Evolutionary conservation across 2,888 invertebrate genomes (phyloP).

Genomic region (Scaptomyza caliginosa): DNA sequence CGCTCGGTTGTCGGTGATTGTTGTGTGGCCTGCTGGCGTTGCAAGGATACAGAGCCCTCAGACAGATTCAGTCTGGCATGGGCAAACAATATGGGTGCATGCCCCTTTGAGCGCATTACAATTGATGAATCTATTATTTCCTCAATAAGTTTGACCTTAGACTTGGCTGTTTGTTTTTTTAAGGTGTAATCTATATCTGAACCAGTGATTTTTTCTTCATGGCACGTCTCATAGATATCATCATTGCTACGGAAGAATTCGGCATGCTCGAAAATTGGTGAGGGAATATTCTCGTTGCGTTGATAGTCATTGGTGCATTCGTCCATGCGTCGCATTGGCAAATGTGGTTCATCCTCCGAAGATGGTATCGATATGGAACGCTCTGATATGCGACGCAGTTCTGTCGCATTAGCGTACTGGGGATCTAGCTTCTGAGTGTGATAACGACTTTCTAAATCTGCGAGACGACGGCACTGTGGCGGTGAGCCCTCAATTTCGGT

Average conservation of each 20-base stretch:
- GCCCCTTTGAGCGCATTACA: conserved; percentile 88
- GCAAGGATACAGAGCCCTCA: conserved; percentile 91
- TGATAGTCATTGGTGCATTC: conserved; percentile 87
- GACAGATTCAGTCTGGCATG: conserved; percentile 92
- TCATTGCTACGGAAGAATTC: conserved; percentile 87
- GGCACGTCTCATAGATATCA: conserved; percentile 84
- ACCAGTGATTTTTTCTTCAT: conserved; percentile 85
- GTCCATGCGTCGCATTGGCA: conserved; percentile 86
- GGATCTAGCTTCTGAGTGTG: conserved; percentile 88
- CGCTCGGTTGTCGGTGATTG: conserved; percentile 90
- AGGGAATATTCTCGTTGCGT: conserved; percentile 87
- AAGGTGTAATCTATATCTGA: conserved; percentile 85
- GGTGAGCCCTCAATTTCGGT: conserved; percentile 92
- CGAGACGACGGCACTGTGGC: conserved; percentile 88
- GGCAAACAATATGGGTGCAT: conserved; percentile 91
- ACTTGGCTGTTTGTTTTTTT: conserved; percentile 79
- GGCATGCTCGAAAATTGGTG: conserved; percentile 87
- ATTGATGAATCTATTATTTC: conserved; percentile 89
- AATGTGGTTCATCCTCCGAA: conserved; percentile 89
- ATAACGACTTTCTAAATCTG: conserved; percentile 88
- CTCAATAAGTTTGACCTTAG: conserved; percentile 87
- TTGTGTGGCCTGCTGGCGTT: conserved; percentile 90
- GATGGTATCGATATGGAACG: conserved; percentile 90
- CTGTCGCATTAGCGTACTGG: conserved; percentile 87
- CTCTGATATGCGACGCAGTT: conserved; percentile 89